phyloP scores from a whole-genome alignment of 2,888 invertebrate species.

The Tholera decimalis region DNA sequence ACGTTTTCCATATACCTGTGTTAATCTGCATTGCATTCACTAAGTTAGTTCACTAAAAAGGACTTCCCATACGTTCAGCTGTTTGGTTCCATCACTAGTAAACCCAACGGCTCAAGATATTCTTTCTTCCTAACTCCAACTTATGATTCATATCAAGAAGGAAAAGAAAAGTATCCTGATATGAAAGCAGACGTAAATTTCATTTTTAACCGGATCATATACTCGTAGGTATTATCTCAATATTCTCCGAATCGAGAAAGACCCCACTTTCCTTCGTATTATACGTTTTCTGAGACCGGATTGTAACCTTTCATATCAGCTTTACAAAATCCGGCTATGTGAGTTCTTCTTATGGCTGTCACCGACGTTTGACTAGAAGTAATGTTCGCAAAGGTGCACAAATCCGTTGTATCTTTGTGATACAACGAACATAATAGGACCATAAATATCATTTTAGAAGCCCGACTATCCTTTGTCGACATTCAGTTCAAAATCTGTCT shows the following conservation, averaged over 20 bases:
- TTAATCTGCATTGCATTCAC: too few species aligned
- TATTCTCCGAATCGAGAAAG: not conserved
- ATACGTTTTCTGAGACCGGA: conserved; percentile 33
- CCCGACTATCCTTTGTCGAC: not conserved
- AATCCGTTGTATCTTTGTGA: not conserved
- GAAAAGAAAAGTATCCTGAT: too few species aligned
- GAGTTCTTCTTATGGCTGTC: conserved; percentile 27
- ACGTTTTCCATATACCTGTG: too few species aligned
- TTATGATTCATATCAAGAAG: too few species aligned
- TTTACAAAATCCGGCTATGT: conserved; percentile 43
- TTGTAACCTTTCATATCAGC: conserved; percentile 54
- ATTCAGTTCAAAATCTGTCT: not conserved
- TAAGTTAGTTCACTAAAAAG: not conserved
- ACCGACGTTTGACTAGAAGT: conserved; percentile 1
- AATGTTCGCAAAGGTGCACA: conserved; percentile 6
- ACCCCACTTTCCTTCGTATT: conserved; percentile 29
- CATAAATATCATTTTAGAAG: not conserved
- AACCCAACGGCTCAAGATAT: too few species aligned
- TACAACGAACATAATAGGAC: not conserved
- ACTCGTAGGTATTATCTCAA: not conserved
- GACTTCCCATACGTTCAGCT: not conserved
- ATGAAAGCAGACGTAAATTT: not conserved
- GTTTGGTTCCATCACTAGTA: not conserved
- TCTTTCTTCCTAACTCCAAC: too few species aligned
- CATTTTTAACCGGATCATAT: conserved; percentile 1